phyloP scores from a whole-genome alignment of 2,797 vertebrate genomes.

The Capromys pilorides region DNA sequence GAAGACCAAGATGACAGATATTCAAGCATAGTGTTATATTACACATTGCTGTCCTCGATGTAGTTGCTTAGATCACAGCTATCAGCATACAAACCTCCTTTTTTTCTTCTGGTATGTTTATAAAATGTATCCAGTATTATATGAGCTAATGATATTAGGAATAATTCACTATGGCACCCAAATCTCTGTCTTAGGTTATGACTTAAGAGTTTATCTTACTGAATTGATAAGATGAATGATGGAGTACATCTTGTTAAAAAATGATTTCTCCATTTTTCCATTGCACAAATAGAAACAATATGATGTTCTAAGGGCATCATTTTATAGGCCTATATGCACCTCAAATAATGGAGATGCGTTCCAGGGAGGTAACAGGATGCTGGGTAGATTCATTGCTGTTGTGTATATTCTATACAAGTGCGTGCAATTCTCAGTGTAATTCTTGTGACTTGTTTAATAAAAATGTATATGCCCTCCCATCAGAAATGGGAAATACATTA shows the following conservation, averaged over 20 bases:
- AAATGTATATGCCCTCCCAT: neutral
- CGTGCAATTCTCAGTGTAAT: neutral
- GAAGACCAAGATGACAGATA: no score
- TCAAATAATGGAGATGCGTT: neutral
- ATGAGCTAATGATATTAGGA: neutral
- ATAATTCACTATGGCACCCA: neutral
- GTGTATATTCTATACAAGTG: neutral
- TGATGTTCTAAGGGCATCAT: neutral
- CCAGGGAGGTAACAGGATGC: neutral
- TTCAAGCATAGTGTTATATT: no score
- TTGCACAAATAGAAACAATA: neutral
- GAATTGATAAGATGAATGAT: neutral
- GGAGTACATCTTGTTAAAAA: neutral
- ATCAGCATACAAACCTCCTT: neutral
- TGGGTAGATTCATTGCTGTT: neutral
- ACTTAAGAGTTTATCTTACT: neutral
- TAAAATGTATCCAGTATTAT: neutral
- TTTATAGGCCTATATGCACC: neutral
- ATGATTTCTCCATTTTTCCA: neutral
- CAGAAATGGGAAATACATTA: constrained; percentile 16
- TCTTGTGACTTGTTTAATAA: neutral
- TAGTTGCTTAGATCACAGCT: no score
- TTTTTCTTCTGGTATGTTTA: neutral
- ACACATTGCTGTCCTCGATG: no score
- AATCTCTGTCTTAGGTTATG: constrained; percentile 1